A percentile compares a stretch with the other conserved stretches of the same genome.
These are phyloP conservation scores for Lepeophtheirus nordmannii DNA, from an alignment of 2,888 invertebrate species.

Conservation along the genomic window DNA sequence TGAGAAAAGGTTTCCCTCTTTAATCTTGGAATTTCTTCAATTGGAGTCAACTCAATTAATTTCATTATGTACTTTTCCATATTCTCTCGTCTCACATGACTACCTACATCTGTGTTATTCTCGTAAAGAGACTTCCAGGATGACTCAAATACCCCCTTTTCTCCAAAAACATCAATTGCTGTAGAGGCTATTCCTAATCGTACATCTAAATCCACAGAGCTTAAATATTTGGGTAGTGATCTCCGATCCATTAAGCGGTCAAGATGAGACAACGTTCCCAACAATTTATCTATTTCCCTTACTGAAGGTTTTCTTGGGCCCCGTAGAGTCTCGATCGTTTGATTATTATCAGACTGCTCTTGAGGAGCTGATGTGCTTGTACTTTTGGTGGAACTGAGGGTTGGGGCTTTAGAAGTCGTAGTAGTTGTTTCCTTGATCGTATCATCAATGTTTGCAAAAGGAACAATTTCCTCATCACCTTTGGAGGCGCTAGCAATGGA, in stretches of 20 bases:
- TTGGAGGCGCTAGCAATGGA: background rate
- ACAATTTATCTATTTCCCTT: background rate
- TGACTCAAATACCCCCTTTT: background rate
- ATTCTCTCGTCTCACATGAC: background rate
- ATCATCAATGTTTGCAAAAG: background rate
- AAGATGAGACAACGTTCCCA: background rate
- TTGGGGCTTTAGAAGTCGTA: background rate
- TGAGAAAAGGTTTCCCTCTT: background rate
- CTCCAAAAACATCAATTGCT: background rate
- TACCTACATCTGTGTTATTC: background rate
- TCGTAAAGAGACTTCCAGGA: background rate
- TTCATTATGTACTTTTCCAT: background rate
- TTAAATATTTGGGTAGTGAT: background rate
- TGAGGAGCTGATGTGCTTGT: background rate
- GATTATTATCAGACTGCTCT: no score
- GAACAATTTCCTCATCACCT: background rate
- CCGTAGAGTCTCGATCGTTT: background rate
- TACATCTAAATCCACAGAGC: background rate
- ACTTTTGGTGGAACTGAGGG: constrained; percentile 5
- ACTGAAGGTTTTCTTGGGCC: background rate
- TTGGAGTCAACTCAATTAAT: background rate
- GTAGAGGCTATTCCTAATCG: background rate
- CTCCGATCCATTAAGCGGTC: background rate
- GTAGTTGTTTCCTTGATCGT: background rate
- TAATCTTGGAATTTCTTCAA: background rate